Conservation (phyloP, 2,113 vertebrate species). For the Pangasianodon gigas region DNA sequence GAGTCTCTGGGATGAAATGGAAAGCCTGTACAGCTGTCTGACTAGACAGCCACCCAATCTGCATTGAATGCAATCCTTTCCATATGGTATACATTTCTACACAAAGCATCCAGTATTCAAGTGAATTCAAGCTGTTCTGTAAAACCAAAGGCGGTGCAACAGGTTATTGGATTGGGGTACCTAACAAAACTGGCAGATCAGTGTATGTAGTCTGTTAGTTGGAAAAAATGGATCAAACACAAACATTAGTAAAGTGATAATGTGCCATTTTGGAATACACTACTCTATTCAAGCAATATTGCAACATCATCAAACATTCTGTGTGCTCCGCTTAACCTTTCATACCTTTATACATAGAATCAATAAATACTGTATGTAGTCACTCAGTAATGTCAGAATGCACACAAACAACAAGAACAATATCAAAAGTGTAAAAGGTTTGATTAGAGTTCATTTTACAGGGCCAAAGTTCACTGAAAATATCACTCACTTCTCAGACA, state of each 20-base stretch:
- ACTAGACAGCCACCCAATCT: background rate
- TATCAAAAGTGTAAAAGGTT: conserved; percentile 7
- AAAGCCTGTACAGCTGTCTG: background rate
- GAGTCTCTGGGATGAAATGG: background rate
- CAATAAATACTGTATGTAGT: conserved; percentile 23
- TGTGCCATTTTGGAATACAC: conserved; percentile 68
- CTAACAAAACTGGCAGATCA: background rate
- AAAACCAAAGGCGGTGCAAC: background rate
- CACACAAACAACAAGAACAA: background rate
- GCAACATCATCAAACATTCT: conserved; percentile 5
- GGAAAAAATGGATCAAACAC: conserved; percentile 24
- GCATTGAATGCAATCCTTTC: background rate
- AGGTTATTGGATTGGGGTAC: background rate
- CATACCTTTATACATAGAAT: background rate
- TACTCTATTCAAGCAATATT: conserved; percentile 14
- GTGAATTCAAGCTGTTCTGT: background rate
- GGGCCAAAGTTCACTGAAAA: background rate
- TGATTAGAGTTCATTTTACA: background rate
- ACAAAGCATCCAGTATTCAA: background rate
- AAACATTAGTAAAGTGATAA: conserved; percentile 70
- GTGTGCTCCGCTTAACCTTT: background rate
- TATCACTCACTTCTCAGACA: background rate
- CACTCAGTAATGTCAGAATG: conserved; percentile 20
- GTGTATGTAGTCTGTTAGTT: background rate
- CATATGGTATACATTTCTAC: background rate